A percentile compares a stretch with the other conserved stretches of the same genome.
These are phyloP conservation scores for Heterotilapia buettikoferi DNA, from an alignment of 2,113 vertebrate species.

Conservation along the genomic window DNA sequence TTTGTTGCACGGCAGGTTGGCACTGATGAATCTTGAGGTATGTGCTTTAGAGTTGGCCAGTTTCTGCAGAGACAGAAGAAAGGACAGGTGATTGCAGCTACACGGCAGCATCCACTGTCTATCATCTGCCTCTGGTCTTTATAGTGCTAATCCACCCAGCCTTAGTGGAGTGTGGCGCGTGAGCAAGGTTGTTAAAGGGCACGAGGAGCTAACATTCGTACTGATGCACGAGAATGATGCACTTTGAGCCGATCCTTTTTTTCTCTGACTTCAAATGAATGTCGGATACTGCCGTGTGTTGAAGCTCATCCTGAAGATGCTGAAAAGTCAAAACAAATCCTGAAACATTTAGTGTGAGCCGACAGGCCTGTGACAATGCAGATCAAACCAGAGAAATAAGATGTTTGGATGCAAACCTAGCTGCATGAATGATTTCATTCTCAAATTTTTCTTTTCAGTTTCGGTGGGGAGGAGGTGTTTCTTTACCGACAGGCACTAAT, in stretches of 20 bases:
- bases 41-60: constrained; percentile 91
- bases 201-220: neutral
- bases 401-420: rapidly evolving
- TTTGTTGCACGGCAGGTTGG: constrained; percentile 96
- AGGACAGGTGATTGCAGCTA: neutral
- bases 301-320: neutral
- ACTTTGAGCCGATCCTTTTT: neutral
- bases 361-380: neutral
- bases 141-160: neutral
- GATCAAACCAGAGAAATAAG: neutral
- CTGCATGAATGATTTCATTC: neutral
- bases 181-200: neutral
- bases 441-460: neutral
- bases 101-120: neutral
- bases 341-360: neutral
- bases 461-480: neutral
- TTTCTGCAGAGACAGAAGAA: constrained; percentile 65
- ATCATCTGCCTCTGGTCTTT: neutral
- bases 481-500: neutral
- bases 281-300: neutral
- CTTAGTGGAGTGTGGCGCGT: neutral
- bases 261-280: neutral
- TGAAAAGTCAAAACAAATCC: neutral
- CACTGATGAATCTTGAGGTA: constrained; percentile 93
- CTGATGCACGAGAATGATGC: neutral